Conservation (phyloP, 2,797 vertebrate species). For the Miichthys miiuy region DNA sequence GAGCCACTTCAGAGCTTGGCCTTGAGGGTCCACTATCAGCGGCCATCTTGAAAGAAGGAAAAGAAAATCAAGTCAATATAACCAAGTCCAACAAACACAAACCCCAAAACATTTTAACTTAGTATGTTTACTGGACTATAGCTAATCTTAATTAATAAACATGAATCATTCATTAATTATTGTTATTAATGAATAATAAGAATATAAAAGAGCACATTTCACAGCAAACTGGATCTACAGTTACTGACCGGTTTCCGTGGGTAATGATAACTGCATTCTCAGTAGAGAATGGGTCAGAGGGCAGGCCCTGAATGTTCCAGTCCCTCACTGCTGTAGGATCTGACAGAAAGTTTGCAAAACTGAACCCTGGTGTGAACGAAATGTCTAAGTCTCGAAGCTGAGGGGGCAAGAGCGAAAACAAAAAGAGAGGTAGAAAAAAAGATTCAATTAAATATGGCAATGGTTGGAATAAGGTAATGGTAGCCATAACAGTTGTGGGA, state of each 20-base stretch:
- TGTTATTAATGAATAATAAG: too few relatives aligned
- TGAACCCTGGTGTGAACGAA: slow-evolving; percentile 87
- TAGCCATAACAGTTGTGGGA: too few relatives aligned
- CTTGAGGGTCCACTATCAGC: slow-evolving; percentile 94
- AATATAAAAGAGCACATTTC: background rate
- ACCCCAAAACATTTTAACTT: too few relatives aligned
- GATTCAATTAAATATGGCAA: background rate
- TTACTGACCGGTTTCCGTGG: slow-evolving; percentile 88
- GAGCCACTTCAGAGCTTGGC: slow-evolving; percentile 94
- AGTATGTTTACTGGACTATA: slow-evolving; percentile 4
- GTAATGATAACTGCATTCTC: slow-evolving; percentile 93
- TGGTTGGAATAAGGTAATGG: too few relatives aligned
- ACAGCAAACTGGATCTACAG: background rate
- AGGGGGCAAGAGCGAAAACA: background rate
- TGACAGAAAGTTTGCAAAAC: slow-evolving; percentile 88
- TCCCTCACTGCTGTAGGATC: slow-evolving; percentile 88
- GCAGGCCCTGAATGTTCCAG: slow-evolving; percentile 93
- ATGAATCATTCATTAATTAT: too few relatives aligned
- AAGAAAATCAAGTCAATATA: background rate
- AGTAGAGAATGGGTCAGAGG: slow-evolving; percentile 91
- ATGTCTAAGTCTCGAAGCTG: slow-evolving; percentile 86
- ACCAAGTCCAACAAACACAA: too few relatives aligned
- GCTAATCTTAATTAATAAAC: too few relatives aligned
- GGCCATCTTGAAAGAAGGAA: slow-evolving; percentile 87
- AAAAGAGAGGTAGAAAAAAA: background rate